These are phyloP conservation scores for Sinocyclocheilus anshuiensis DNA, from an alignment of 2,113 vertebrate species.

Conservation along the genomic window DNA sequence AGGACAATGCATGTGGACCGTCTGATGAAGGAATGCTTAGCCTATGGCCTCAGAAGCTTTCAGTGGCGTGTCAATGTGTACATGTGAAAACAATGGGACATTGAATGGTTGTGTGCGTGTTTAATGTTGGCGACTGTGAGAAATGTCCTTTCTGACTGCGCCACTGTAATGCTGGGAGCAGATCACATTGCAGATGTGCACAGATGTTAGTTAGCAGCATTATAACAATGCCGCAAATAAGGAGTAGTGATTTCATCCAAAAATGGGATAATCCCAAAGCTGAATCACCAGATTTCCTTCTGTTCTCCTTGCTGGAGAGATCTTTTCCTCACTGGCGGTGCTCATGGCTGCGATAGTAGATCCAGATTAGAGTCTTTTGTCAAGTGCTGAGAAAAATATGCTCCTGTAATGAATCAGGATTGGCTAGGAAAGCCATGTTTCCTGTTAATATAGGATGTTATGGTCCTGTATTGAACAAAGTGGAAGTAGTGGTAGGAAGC, in stretches of 20 bases:
- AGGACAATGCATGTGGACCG: slow-evolving; percentile 31
- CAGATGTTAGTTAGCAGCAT: slow-evolving; percentile 33
- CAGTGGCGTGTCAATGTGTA: slow-evolving; percentile 36
- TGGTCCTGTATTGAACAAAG: neutral
- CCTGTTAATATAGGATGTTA: slow-evolving; percentile 32
- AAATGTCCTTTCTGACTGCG: neutral
- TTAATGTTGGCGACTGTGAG: slow-evolving; percentile 19
- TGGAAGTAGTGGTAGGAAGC: neutral
- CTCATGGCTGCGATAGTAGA: slow-evolving; percentile 26
- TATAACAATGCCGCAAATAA: slow-evolving; percentile 1
- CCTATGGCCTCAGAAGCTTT: slow-evolving; percentile 28
- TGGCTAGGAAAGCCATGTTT: slow-evolving; percentile 37
- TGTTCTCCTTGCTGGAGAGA: slow-evolving; percentile 34
- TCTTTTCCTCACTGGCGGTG: slow-evolving; percentile 27
- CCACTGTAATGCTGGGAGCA: slow-evolving; percentile 13
- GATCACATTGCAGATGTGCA: slow-evolving; percentile 43
- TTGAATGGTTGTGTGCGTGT: slow-evolving; percentile 11
- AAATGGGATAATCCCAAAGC: neutral
- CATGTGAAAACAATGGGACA: slow-evolving; percentile 29
- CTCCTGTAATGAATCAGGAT: slow-evolving; percentile 16
- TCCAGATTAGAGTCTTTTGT: slow-evolving; percentile 31
- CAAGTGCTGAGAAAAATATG: slow-evolving; percentile 38
- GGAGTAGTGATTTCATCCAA: slow-evolving; percentile 39
- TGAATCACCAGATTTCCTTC: slow-evolving; percentile 38
- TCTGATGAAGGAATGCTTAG: slow-evolving; percentile 27